Percentiles rank a stretch among this genome's conserved stretches.
Conservation (phyloP, 2,888 invertebrate species). For the Mythimna lalbum region DNA sequence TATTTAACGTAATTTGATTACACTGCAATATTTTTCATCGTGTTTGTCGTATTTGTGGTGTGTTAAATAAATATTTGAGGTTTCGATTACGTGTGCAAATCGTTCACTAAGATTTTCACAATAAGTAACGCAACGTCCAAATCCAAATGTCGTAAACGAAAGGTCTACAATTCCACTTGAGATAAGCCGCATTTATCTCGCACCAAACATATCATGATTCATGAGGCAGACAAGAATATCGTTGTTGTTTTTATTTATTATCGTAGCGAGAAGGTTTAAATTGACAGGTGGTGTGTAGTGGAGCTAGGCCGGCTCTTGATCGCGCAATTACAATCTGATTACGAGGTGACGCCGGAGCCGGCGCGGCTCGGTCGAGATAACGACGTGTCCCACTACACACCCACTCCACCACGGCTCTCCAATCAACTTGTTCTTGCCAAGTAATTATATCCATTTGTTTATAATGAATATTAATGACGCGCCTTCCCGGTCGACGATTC, state of each 20-base stretch:
- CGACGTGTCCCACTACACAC: slow-evolving; percentile 81
- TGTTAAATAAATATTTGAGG: slow-evolving; percentile 31
- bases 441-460: slow-evolving; percentile 89
- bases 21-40: slow-evolving; percentile 30
- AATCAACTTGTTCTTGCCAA: slow-evolving; percentile 83
- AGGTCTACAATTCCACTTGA: slow-evolving; percentile 15
- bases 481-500: slow-evolving; percentile 77
- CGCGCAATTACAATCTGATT: slow-evolving; percentile 86
- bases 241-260: slow-evolving; percentile 64
- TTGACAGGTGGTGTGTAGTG: slow-evolving; percentile 78
- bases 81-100: slow-evolving; percentile 39
- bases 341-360: slow-evolving; percentile 75
- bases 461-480: slow-evolving; percentile 88
- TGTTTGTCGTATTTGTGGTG: slow-evolving; percentile 27
- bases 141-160: slow-evolving; percentile 10
- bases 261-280: slow-evolving; percentile 71
- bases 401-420: slow-evolving; percentile 82
- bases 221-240: slow-evolving; percentile 52
- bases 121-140: slow-evolving; percentile 17
- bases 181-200: slow-evolving; percentile 36
- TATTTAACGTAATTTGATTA: slow-evolving; percentile 44
- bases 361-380: slow-evolving; percentile 77
- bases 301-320: slow-evolving; percentile 76
- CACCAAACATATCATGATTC: slow-evolving; percentile 44
- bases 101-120: slow-evolving; percentile 32